Evolutionary conservation across 2,888 invertebrate species (phyloP), one percentile per base, ranked within the genome.

Genomic region (Tetropium fuscum): DNA sequence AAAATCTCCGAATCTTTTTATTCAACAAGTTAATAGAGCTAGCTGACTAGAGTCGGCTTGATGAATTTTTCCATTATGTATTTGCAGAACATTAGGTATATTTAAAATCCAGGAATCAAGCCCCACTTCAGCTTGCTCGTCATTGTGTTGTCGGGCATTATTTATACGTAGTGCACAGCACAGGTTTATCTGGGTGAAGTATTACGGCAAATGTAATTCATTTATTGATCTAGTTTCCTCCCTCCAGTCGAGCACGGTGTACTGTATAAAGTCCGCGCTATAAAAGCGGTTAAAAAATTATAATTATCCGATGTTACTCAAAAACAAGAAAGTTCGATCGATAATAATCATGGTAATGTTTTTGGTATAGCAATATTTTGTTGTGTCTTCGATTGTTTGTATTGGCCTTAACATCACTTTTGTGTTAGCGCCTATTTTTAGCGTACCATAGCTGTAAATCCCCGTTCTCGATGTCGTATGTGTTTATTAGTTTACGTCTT

Each of bases 201-300:
- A 73, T 75, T 74, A 75, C 75, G 69, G 72, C 71, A 74, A 80
- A 80, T 80, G 80, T 81, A 81, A 80, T 81, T 81, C 80, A 80
- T 81, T 81, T 81, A 81, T 81, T 80, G 81, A 81, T 81, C 80
- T 80, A 80, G 80, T 79, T 78, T 77, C 73, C 76, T 76, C 72
- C 70, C 73, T 69, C 74, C 70, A 51, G 55, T 65, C 54, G 63
- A 45, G 61, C 65, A 68, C 69, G 67, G 70, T 62, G 30, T 27
- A 40, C 64, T 61, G 67, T 63, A 69, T 70, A 72, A 72, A 71
- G 71, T 70, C 67, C 69, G 65, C 60, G 68, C 63, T 27, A 40
- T 38, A 36, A 69, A 69, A 69, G 68, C 66, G 71, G 64, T 63
- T 66, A 66, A 71, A 72, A 72, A 68, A 69, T 68, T 68, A 53